These are phyloP conservation scores for Anhinga anhinga DNA, from an alignment of 2,113 vertebrate species.

Conservation along the genomic window DNA sequence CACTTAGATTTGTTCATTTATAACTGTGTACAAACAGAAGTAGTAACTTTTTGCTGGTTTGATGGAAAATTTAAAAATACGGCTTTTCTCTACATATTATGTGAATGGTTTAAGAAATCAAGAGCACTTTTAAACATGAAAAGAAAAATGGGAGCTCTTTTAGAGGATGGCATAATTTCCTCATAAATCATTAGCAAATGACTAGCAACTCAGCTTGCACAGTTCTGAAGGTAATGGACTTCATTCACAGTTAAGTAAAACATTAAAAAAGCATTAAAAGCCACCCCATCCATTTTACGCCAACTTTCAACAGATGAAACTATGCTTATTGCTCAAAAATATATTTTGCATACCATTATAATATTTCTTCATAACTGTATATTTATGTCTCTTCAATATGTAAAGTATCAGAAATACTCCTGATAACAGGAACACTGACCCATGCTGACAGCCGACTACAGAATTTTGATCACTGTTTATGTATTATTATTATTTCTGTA, in stretches of 20 bases:
- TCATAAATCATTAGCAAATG: background rate
- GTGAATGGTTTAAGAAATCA: background rate
- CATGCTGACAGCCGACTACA: background rate
- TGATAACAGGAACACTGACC: background rate
- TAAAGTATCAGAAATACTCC: background rate
- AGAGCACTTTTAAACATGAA: background rate
- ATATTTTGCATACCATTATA: background rate
- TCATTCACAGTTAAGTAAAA: background rate
- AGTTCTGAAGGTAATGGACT: background rate
- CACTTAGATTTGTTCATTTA: background rate
- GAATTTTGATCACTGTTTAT: background rate
- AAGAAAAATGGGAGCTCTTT: background rate
- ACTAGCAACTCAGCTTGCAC: background rate
- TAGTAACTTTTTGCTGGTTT: background rate
- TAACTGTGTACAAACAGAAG: background rate
- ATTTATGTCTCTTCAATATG: background rate
- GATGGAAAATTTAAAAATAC: background rate
- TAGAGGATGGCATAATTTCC: background rate
- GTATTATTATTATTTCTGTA: background rate
- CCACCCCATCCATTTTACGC: background rate
- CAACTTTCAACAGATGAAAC: background rate
- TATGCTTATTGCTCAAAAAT: background rate
- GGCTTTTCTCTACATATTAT: background rate
- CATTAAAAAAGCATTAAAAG: background rate
- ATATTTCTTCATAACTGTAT: background rate